Evolutionary conservation across 2,797 vertebrate species (phyloP), one percentile per base, ranked within the genome.

Genomic region (Amniataba percoides): DNA sequence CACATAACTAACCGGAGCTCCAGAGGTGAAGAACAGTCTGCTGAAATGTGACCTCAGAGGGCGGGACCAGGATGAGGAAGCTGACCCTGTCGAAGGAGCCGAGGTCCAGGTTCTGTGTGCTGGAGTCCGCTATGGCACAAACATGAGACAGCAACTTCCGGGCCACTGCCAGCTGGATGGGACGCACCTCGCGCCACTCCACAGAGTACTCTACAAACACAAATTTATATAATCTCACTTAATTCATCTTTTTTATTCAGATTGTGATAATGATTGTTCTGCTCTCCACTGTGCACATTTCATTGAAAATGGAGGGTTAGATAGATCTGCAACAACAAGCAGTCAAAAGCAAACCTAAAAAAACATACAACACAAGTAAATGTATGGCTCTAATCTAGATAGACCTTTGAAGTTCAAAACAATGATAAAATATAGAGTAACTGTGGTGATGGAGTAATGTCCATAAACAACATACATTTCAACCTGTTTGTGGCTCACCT

Each of bases 101-200:
- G 18, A 99, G 92, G 89, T 99, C 98, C 88, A 99, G 95, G 87
- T 99, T 99, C 84, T 99, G 98, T 57, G 98, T 98, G 91, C 97
- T 99, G 91, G 98, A 99, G 87, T 99, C 98, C 8, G 98, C 98
- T 40, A 99, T 98, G 34, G 98, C 98, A 74, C 98, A 99, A 84
- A 99, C 96, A 1, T 99, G 98, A 23, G 98, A 99, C 58, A 99
- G 95, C 64, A 99, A 94, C 90, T 99, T 99, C 89, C 99, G 96
- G 23, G 98, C 98, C 86, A 99, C 97, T 0, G 97, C 97, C 73
- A 99, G 91, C 94, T 99, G 98, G 88, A 98, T 96, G 11, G 98
- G 97, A 56, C 96, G 96, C 25, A 98, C 90, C 56, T 96, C 94
- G 27, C 93, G 95, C 74, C 95, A 95, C 70, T 97, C 95, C 49